Evolutionary conservation across 2,113 vertebrate species (phyloP), one percentile per base, ranked within the genome.

Genomic region (Herpailurus yagouaroundi): DNA sequence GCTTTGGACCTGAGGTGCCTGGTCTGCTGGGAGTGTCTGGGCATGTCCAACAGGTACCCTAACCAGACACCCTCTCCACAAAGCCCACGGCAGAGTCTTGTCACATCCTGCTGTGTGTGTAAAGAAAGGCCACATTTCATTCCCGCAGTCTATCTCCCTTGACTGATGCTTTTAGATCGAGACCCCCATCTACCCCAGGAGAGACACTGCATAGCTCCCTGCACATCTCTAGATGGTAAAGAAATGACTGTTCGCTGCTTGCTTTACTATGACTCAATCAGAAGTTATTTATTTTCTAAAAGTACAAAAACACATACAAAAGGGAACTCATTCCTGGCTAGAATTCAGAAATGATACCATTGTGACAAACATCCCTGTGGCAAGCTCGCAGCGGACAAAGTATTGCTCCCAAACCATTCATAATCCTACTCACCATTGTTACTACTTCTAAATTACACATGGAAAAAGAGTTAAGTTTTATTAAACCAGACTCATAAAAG

Each of bases 211-310:
- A 1, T 6, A 76, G 50, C 16, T 91, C 89, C 27, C 13, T 21
- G 76, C 25, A 38, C 4, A 31, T 0, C 0, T 50, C 74, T 68
- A 79, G 5, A 0, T 0, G 74, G 94, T 73, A 91, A 48, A 79
- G 13, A 88, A 96, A 25, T 5, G 31, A 50, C 18, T 81, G 73
- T 48, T 12, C 36, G 8, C 7, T 89, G n/a, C 52, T 77, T 68
- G 0, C 69, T 77, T 45, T 50, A 31, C 11, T 27, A 16, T n/a
- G 71, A 97, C 77, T 57, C 8, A 77, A 63, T 91, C 45, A 38
- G 50, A 63, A 80, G 25, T n/a, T 27, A 60, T 98, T 99, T 98
- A 98, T 95, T 68, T 50, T 89, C 52, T 91, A 91, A 63, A 94
- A 92, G 76, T 98, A 98, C 87, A 97, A 98, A 96, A 98, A 96